phyloP scores from a whole-genome alignment of 2,797 vertebrate genomes.

The Malacoctenus gilli region DNA sequence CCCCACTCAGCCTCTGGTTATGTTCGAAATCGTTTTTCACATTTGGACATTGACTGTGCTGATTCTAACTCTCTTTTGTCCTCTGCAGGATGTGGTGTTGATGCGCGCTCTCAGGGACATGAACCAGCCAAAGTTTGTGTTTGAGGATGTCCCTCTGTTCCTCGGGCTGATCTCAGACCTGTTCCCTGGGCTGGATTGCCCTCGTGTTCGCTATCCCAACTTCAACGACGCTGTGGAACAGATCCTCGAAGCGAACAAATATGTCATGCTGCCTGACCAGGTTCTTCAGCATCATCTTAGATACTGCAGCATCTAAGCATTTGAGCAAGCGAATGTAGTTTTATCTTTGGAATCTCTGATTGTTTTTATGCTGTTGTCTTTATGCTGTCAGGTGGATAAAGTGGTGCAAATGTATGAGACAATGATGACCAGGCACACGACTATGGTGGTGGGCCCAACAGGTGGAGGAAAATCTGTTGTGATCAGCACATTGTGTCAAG shows the following conservation, averaged over 20 bases:
- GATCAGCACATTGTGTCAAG: slow-evolving; percentile 92
- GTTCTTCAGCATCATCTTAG: slow-evolving; percentile 62
- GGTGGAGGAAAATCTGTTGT: slow-evolving; percentile 97
- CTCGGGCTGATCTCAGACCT: slow-evolving; percentile 94
- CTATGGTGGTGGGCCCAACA: slow-evolving; percentile 96
- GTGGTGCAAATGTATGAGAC: slow-evolving; percentile 98
- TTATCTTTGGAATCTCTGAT: background rate
- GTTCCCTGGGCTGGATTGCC: slow-evolving; percentile 94
- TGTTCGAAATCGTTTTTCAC: too few relatives aligned
- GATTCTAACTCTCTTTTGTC: too few relatives aligned
- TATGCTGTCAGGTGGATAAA: slow-evolving; percentile 90
- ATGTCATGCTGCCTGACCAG: slow-evolving; percentile 86
- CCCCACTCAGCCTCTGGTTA: too few relatives aligned
- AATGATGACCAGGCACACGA: slow-evolving; percentile 97
- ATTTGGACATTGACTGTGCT: too few relatives aligned
- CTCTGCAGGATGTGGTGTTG: slow-evolving; percentile 90
- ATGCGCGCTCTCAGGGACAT: slow-evolving; percentile 97
- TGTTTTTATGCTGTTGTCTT: background rate
- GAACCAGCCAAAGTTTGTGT: slow-evolving; percentile 98
- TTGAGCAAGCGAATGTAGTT: too few relatives aligned
- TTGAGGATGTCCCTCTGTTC: slow-evolving; percentile 96
- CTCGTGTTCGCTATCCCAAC: slow-evolving; percentile 89
- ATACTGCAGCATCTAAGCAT: slow-evolving; percentile 3
- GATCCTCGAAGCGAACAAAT: slow-evolving; percentile 82
- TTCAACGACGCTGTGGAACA: slow-evolving; percentile 92